Evolutionary conservation across 2,797 vertebrate species (phyloP).

Genomic region (Anguilla pacifica): DNA sequence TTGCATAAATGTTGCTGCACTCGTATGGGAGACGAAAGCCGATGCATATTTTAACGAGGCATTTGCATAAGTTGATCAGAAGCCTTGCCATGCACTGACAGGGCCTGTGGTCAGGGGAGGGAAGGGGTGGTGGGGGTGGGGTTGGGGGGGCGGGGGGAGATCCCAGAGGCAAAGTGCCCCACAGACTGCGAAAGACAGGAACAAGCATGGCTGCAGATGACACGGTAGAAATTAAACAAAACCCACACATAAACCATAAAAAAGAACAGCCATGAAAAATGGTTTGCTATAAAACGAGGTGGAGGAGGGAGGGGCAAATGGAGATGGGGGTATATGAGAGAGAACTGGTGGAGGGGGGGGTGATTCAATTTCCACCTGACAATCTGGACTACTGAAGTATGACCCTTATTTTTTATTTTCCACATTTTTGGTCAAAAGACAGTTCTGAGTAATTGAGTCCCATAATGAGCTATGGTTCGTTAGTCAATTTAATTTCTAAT

Average conservation of each 20-base stretch:
- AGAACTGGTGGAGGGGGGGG: background rate
- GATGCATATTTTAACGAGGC: slow-evolving; percentile 69
- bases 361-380: slow-evolving; percentile 68
- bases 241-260: slow-evolving; percentile 14
- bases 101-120: slow-evolving; percentile 67
- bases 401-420: slow-evolving; percentile 87
- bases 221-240: slow-evolving; percentile 21
- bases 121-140: slow-evolving; percentile 9
- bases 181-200: slow-evolving; percentile 17
- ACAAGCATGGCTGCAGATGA: slow-evolving; percentile 17
- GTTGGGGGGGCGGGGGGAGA: slow-evolving; percentile 40
- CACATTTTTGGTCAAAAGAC: slow-evolving; percentile 85
- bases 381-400: slow-evolving; percentile 85
- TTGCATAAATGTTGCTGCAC: slow-evolving; percentile 71
- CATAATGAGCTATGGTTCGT: slow-evolving; percentile 91
- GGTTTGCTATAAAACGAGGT: background rate
- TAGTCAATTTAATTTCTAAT: slow-evolving; percentile 93
- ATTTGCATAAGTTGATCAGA: slow-evolving; percentile 82
- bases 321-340: background rate
- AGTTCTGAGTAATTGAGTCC: slow-evolving; percentile 90
- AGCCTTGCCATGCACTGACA: slow-evolving; percentile 67
- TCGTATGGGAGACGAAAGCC: slow-evolving; percentile 68
- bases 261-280: slow-evolving; percentile 11
- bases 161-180: slow-evolving; percentile 56
- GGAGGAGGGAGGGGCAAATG: background rate